phyloP scores from a whole-genome alignment of 2,113 vertebrate genomes.

The Corythornis cristatus region DNA sequence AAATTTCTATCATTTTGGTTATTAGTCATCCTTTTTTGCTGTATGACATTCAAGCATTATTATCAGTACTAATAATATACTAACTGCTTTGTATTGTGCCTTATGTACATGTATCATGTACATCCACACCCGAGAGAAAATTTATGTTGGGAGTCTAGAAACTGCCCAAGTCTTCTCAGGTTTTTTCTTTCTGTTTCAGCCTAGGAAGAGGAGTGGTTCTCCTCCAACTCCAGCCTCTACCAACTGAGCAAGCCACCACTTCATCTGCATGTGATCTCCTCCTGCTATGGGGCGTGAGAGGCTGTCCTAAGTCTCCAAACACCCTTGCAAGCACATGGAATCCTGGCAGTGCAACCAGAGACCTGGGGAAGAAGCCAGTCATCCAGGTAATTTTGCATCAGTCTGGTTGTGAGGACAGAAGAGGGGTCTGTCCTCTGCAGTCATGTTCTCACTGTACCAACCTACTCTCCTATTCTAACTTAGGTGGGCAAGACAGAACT shows the following conservation, averaged over 20 bases:
- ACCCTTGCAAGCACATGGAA: background rate
- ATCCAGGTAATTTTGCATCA: background rate
- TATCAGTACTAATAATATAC: background rate
- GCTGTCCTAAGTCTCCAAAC: background rate
- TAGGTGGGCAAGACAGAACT: background rate
- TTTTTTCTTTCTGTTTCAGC: background rate
- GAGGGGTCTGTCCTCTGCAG: background rate
- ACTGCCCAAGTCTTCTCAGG: background rate
- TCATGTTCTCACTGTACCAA: background rate
- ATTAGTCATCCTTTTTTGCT: background rate
- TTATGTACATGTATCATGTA: background rate
- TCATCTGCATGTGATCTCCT: background rate
- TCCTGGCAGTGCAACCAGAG: fast-evolving
- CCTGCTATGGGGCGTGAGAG: fast-evolving
- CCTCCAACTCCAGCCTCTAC: background rate
- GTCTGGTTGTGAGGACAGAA: background rate
- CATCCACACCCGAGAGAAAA: background rate
- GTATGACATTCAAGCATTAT: background rate
- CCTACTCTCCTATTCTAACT: background rate
- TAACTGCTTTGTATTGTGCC: background rate
- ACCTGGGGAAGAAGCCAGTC: background rate
- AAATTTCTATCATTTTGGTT: background rate
- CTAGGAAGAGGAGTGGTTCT: background rate
- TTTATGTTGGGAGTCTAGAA: background rate
- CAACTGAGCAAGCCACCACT: background rate